A percentile compares a stretch with the other conserved stretches of the same genome.
Conservation (phyloP, 1,140 invertebrate genomes). For the Dysdera silvatica region DNA sequence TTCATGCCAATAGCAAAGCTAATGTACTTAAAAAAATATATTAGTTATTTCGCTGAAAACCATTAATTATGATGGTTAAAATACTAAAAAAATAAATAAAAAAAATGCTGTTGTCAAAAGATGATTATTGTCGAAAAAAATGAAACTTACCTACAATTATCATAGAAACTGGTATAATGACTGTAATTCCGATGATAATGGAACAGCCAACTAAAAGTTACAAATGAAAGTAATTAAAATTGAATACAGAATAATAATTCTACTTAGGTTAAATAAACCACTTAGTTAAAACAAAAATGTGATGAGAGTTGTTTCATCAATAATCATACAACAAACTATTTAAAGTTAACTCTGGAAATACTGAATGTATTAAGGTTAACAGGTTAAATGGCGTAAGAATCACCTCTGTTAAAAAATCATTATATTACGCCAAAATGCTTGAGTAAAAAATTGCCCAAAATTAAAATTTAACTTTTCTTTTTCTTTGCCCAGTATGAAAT, state of each 20-base stretch:
- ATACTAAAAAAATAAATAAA: not conserved
- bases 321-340: too few species aligned
- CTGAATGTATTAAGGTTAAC: too few species aligned
- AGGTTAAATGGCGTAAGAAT: too few species aligned
- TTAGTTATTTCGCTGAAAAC: not conserved
- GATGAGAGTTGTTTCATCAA: too few species aligned
- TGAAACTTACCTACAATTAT: slow-evolving; percentile 52
- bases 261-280: too few species aligned
- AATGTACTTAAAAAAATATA: not conserved
- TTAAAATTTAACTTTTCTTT: not conserved
- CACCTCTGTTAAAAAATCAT: slow-evolving; percentile 9
- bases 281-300: too few species aligned
- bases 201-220: slow-evolving; percentile 53
- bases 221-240: too few species aligned
- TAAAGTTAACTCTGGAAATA: too few species aligned
- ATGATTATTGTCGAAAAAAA: slow-evolving; percentile 1
- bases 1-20: too few species aligned
- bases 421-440: not conserved
- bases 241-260: too few species aligned
- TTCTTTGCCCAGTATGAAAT: slow-evolving; percentile 18
- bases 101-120: slow-evolving; percentile 1
- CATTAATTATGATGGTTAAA: not conserved
- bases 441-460: not conserved
- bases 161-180: slow-evolving; percentile 58
- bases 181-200: slow-evolving; percentile 53